These are phyloP conservation scores for Apamea epomidion DNA, from an alignment of 2,888 invertebrate genomes.

Conservation along the genomic window DNA sequence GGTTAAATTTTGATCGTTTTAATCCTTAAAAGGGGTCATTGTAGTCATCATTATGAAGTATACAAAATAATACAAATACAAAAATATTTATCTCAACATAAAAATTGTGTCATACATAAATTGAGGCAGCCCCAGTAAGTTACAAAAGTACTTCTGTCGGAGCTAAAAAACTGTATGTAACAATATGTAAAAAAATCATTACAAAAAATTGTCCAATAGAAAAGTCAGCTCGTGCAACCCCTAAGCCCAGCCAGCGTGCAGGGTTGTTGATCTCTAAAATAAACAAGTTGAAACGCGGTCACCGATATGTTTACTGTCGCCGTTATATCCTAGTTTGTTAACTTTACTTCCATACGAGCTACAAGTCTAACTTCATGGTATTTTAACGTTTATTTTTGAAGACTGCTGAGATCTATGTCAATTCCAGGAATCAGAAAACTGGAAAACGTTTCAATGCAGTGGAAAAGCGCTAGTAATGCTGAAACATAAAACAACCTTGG, in stretches of 20 bases:
- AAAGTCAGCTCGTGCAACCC: slow-evolving; percentile 27
- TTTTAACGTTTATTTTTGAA: background rate
- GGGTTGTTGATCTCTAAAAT: slow-evolving; percentile 59
- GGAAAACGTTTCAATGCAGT: background rate
- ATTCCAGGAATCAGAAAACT: background rate
- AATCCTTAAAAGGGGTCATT: too few species aligned
- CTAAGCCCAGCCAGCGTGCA: slow-evolving; percentile 29
- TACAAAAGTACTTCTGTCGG: too few species aligned
- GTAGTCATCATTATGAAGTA: too few species aligned
- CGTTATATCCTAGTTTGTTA: slow-evolving; percentile 33
- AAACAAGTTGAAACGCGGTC: slow-evolving; percentile 58
- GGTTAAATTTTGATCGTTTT: too few species aligned
- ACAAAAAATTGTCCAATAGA: background rate
- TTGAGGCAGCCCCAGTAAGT: too few species aligned
- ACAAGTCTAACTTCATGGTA: slow-evolving; percentile 30
- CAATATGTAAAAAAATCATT: background rate
- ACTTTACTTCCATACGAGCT: slow-evolving; percentile 30
- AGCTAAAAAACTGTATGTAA: too few species aligned
- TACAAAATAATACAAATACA: too few species aligned
- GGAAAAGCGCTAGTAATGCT: background rate
- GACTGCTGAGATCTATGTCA: background rate
- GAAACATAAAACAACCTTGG: too few species aligned
- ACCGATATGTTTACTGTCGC: slow-evolving; percentile 60
- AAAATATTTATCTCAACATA: too few species aligned
- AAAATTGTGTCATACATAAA: too few species aligned